These are phyloP conservation scores for Scolopax rusticola DNA, from an alignment of 2,797 vertebrate species.

Conservation along the genomic window DNA sequence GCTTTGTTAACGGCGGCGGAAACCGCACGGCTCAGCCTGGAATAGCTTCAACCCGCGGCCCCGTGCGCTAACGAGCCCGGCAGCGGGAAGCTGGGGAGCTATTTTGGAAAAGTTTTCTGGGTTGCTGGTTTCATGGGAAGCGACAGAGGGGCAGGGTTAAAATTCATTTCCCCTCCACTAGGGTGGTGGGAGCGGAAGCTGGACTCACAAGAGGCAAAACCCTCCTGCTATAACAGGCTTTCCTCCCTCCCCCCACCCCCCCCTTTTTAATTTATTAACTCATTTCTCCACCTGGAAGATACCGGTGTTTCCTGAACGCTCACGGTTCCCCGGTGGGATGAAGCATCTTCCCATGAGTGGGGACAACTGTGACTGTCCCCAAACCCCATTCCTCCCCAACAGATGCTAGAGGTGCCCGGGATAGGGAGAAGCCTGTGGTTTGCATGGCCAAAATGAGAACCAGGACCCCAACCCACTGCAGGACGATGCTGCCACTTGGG, in stretches of 20 bases:
- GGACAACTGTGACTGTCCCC: not conserved
- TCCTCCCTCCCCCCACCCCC: too few species aligned
- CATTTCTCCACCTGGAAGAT: not conserved
- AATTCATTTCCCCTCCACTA: not conserved
- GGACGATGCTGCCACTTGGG: rapidly evolving
- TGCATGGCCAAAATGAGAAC: not conserved
- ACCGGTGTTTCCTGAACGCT: rapidly evolving
- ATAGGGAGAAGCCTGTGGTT: not conserved
- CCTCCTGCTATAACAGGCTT: not conserved
- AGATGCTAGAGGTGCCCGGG: rapidly evolving
- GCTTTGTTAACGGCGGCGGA: constrained; percentile 4
- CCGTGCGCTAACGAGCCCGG: not conserved
- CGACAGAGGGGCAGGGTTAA: not conserved
- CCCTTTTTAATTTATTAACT: not conserved
- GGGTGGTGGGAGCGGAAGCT: not conserved
- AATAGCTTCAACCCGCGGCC: not conserved
- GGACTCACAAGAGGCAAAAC: rapidly evolving
- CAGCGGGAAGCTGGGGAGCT: not conserved
- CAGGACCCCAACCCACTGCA: not conserved
- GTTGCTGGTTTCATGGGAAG: not conserved
- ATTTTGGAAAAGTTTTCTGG: not conserved
- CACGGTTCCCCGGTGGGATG: rapidly evolving
- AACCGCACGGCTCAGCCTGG: not conserved
- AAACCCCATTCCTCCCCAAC: rapidly evolving
- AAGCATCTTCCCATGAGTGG: rapidly evolving